A percentile compares a stretch with the other conserved stretches of the same genome.
phyloP scores from a whole-genome alignment of 2,113 vertebrate species.

The Dasyprocta punctata region DNA sequence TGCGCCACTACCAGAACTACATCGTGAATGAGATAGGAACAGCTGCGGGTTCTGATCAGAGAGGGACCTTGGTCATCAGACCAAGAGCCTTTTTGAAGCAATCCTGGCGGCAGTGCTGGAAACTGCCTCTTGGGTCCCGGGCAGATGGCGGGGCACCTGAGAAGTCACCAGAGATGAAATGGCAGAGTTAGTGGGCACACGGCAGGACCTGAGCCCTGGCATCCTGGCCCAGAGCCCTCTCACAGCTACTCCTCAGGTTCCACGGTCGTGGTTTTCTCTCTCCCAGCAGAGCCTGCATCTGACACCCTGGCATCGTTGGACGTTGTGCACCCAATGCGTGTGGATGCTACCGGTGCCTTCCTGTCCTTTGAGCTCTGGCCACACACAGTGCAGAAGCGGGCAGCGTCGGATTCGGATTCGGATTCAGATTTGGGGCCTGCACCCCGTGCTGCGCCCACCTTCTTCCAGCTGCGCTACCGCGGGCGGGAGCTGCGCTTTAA shows the following conservation, averaged over 20 bases:
- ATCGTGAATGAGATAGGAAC: neutral
- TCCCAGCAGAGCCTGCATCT: conserved; percentile 1
- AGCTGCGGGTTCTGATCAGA: neutral
- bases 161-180: neutral
- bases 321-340: conserved; percentile 92
- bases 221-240: neutral
- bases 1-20: neutral
- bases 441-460: conserved; percentile 71
- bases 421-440: neutral
- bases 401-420: conserved; percentile 63
- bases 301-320: conserved; percentile 79
- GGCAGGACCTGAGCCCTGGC: too few relatives aligned
- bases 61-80: neutral
- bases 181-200: neutral
- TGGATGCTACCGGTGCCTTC: conserved; percentile 93
- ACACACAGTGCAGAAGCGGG: conserved; percentile 88
- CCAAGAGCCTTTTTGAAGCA: neutral
- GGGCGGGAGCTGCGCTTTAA: conserved; percentile 91
- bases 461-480: conserved; percentile 89
- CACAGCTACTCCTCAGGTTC: neutral
- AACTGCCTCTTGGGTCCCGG: neutral
- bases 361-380: conserved; percentile 93
- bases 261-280: neutral
- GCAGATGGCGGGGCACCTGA: neutral
- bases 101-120: too few relatives aligned